Evolutionary conservation across 2,113 vertebrate species (phyloP).

Genomic region (Phoenicopterus ruber): DNA sequence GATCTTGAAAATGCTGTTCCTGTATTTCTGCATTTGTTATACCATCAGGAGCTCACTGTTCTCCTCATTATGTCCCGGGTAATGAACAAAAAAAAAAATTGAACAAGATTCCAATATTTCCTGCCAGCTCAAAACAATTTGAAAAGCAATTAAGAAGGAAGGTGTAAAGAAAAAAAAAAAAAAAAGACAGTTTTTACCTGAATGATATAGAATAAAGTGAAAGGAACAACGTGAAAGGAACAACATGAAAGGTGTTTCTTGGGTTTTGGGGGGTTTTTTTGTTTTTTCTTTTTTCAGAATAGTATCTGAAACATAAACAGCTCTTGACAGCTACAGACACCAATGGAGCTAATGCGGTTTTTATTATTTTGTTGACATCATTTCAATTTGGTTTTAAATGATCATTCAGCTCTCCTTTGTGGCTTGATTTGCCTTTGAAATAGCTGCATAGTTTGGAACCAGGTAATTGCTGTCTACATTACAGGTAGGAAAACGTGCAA

Average conservation of each 20-base stretch:
- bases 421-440: not conserved
- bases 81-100: not conserved
- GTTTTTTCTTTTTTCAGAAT: not conserved
- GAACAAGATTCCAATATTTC: not conserved
- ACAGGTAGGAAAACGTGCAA: not conserved
- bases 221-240: not conserved
- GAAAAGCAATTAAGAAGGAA: not conserved
- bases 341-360: not conserved
- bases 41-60: not conserved
- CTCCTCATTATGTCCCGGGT: not conserved
- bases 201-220: not conserved
- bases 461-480: not conserved
- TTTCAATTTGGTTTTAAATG: not conserved
- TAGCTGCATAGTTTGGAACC: not conserved
- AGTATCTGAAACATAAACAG: not conserved
- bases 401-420: not conserved
- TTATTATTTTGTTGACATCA: not conserved
- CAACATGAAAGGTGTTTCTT: not conserved
- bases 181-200: not conserved
- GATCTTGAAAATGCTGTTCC: not conserved
- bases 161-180: not conserved
- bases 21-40: not conserved
- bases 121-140: not conserved
- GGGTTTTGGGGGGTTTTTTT: no score
- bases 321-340: not conserved